These are phyloP conservation scores for Odontophorus gujanensis DNA, from an alignment of 2,113 vertebrate genomes.

Conservation along the genomic window DNA sequence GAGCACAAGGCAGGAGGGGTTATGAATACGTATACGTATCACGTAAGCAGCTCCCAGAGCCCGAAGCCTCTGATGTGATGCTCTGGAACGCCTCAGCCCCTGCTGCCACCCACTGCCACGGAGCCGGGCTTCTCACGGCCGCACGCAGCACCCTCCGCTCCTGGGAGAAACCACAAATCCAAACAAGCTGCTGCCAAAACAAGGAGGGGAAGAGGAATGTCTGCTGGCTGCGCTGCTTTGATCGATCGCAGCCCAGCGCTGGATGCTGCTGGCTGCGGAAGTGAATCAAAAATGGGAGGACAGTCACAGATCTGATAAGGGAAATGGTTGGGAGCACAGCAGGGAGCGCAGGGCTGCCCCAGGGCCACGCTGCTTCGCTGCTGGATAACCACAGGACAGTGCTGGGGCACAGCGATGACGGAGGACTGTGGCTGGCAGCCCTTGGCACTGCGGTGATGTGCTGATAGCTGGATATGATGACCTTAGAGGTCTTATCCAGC, in stretches of 20 bases:
- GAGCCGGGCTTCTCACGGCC: conserved; percentile 25
- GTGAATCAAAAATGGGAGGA: not conserved
- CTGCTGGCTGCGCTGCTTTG: conserved; percentile 37
- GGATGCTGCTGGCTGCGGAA: conserved; percentile 32
- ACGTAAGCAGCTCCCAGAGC: fast-evolving
- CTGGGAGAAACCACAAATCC: conserved; percentile 60
- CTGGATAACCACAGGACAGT: not conserved
- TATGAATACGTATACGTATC: fast-evolving
- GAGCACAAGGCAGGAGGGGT: not conserved
- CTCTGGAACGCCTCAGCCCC: not conserved
- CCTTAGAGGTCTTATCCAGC: not conserved
- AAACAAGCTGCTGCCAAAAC: conserved; percentile 25
- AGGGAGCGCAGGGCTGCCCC: not conserved
- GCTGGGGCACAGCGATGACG: not conserved
- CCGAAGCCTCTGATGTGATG: not conserved
- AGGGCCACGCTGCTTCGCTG: not conserved
- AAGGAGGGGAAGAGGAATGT: conserved; percentile 46
- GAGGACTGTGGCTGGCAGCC: fast-evolving
- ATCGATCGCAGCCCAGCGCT: not conserved
- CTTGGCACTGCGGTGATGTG: too few relatives aligned
- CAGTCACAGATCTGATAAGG: conserved; percentile 1
- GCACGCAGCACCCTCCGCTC: not conserved
- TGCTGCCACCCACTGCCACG: not conserved
- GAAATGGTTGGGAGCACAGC: not conserved
- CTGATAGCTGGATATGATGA: not conserved